Evolutionary conservation across 2,888 invertebrate genomes (phyloP), one percentile per base, ranked within the genome.

Genomic region (Macrosoma leucophasiata): DNA sequence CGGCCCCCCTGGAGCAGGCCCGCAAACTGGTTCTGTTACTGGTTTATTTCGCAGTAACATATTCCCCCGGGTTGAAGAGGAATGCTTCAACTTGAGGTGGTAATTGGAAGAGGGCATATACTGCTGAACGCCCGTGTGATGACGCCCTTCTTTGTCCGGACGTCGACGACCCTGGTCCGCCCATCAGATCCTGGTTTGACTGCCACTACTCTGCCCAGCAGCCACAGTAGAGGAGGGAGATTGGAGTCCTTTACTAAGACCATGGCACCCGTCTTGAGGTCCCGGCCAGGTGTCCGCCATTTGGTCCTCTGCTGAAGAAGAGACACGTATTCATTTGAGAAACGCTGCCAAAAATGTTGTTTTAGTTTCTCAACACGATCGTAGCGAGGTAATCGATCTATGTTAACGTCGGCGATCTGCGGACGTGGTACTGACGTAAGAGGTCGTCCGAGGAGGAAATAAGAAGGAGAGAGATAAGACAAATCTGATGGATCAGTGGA

Each of bases 21-120:
- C n/a, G n/a, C n/a, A n/a, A n/a, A n/a, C n/a, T n/a, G n/a, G n/a
- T n/a, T n/a, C n/a, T n/a, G n/a, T n/a, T n/a, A n/a, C n/a, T n/a
- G n/a, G n/a, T n/a, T n/a, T n/a, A n/a, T n/a, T n/a, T n/a, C 27
- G 32, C 32, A 37, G 25, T 14, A 33, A 39, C 24, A 33, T 26
- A 19, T 22, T 52, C 12, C 55, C 43, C 60, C 55, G 27, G 18
- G 12, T n/a, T 15, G 24, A 25, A 28, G 20, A 13, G 11, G 4
- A n/a, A 17, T 6, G n/a, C 29, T 19, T 23, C 19, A 35, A 25
- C 11, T 14, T n/a, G 15, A 15, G 13, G 11, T 9, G 5, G 22
- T n/a, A 24, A 31, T 10, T 2, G 30, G 30, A 18, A 31, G 30
- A 7, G 17, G 24, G 12, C 30, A 30, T 5, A 31, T 24, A n/a